These are phyloP conservation scores for Drosophila ercepeae DNA, from an alignment of 1,140 invertebrate species.

Conservation along the genomic window DNA sequence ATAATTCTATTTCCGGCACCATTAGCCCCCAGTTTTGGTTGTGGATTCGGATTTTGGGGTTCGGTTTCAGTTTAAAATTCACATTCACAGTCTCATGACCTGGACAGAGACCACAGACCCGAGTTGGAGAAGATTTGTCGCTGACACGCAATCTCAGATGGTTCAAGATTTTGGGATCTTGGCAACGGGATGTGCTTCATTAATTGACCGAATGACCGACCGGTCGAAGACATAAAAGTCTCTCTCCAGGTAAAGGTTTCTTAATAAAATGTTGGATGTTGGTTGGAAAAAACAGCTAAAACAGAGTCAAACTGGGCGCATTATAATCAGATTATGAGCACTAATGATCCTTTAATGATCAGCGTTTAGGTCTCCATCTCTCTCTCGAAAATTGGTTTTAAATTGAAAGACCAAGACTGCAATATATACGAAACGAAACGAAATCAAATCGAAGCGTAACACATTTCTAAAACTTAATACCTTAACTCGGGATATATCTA, in stretches of 20 bases:
- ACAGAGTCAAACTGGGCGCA: conserved; percentile 74
- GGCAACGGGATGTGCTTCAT: conserved; percentile 79
- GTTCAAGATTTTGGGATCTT: too few relatives aligned
- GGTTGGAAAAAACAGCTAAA: conserved; percentile 61
- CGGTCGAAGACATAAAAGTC: conserved; percentile 43
- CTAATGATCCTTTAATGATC: conserved; percentile 83
- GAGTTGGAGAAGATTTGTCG: conserved; percentile 67
- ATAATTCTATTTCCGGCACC: conserved; percentile 81
- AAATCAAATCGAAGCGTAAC: conserved; percentile 66
- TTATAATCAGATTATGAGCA: conserved; percentile 83
- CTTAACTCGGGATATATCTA: too few relatives aligned
- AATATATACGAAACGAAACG: conserved; percentile 55
- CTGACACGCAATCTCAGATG: conserved; percentile 65
- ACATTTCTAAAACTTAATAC: conserved; percentile 32
- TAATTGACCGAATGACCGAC: conserved; percentile 54
- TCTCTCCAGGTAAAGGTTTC: conserved; percentile 69
- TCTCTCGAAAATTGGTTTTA: conserved; percentile 69
- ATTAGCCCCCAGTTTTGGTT: conserved; percentile 53
- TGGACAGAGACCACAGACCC: conserved; percentile 13
- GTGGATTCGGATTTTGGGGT: background rate
- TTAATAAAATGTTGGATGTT: conserved; percentile 78
- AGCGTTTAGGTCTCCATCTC: conserved; percentile 65
- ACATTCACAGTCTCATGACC: conserved; percentile 10
- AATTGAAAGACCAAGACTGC: conserved; percentile 61
- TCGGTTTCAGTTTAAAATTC: background rate